phyloP scores from a whole-genome alignment of 2,888 invertebrate species.

The Empis stercorea region DNA sequence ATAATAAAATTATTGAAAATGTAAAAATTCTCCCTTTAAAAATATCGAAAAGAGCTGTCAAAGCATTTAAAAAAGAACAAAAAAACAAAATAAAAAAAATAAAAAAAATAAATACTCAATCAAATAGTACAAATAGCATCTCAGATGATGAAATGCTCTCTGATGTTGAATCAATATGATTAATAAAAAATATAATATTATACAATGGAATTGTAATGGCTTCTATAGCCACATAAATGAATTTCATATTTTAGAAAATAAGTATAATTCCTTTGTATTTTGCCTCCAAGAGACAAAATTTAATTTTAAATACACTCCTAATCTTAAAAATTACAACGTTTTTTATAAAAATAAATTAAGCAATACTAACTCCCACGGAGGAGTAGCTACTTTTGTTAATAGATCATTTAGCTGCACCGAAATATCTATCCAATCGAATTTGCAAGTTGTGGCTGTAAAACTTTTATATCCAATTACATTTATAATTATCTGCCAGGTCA shows the following conservation, averaged over 20 bases:
- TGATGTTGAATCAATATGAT: neutral
- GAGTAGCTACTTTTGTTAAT: neutral
- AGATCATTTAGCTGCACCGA: neutral
- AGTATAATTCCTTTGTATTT: no score
- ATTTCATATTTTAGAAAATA: neutral
- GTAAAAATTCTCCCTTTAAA: neutral
- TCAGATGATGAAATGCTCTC: neutral
- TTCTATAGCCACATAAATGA: neutral
- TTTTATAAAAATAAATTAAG: neutral
- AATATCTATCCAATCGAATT: neutral
- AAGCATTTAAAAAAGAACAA: neutral
- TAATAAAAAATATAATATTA: neutral
- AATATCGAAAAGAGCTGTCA: no score
- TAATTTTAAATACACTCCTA: neutral
- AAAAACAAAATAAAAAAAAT: neutral
- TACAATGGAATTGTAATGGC: neutral
- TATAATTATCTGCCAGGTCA: conserved; percentile 1
- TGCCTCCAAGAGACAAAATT: neutral
- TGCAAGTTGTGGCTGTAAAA: neutral
- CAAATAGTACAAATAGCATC: neutral
- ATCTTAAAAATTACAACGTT: neutral
- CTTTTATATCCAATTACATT: neutral
- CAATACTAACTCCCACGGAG: neutral
- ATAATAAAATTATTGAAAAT: neutral
- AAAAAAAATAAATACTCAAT: neutral